A percentile compares a stretch with the other conserved stretches of the same genome.
These are phyloP conservation scores for Lydus trimaculatus DNA, from an alignment of 2,888 invertebrate genomes.

Conservation along the genomic window DNA sequence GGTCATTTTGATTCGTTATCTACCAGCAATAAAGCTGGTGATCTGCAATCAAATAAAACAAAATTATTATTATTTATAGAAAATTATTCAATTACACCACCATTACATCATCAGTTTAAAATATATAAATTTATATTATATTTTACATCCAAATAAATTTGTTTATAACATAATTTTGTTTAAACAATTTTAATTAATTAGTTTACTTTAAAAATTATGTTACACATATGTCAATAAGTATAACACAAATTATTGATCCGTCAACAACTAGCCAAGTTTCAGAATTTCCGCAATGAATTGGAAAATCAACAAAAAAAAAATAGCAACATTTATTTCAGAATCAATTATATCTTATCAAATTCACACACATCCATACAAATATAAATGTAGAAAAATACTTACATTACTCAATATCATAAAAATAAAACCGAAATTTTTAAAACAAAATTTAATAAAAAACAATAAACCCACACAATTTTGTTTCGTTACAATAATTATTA, in stretches of 20 bases:
- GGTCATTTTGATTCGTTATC: conserved; percentile 74
- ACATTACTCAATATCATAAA: background rate
- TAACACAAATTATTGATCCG: background rate
- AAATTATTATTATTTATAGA: background rate
- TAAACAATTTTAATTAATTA: conserved; percentile 1
- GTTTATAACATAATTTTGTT: background rate
- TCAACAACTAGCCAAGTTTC: background rate
- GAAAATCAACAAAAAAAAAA: background rate
- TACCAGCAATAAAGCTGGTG: conserved; percentile 48
- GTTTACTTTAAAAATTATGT: background rate
- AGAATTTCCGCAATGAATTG: background rate
- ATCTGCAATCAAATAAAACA: conserved; percentile 41
- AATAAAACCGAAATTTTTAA: conserved; percentile 12
- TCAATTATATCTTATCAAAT: background rate
- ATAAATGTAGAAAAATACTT: background rate
- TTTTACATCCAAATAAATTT: too few relatives aligned
- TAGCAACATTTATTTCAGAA: background rate
- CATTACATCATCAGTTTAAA: background rate
- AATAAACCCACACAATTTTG: conserved; percentile 10
- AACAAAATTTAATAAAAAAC: too few relatives aligned
- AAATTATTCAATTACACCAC: background rate
- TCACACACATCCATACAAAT: background rate
- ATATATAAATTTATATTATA: too few relatives aligned
- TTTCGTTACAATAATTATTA: background rate
- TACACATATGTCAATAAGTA: background rate